Conservation (phyloP, 2,113 vertebrate species). For the Paratilapia polleni region DNA sequence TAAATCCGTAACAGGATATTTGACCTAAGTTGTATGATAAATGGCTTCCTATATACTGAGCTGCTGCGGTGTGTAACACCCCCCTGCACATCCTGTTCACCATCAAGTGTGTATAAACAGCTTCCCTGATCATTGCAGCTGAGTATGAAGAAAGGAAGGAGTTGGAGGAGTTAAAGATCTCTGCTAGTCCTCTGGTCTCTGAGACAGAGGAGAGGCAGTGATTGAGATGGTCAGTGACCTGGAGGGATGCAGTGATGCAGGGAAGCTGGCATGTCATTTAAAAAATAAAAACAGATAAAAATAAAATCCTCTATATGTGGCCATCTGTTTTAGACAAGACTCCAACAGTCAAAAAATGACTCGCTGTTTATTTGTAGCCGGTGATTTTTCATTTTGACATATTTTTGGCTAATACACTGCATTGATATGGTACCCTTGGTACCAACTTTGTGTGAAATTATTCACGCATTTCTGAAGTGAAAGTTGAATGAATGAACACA, state of each 20-base stretch:
- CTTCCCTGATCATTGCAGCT: slow-evolving; percentile 21
- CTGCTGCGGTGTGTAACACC: not conserved
- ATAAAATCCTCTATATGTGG: not conserved
- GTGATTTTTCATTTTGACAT: too few species aligned
- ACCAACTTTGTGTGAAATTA: not conserved
- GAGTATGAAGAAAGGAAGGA: slow-evolving; percentile 37
- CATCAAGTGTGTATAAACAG: slow-evolving; percentile 59
- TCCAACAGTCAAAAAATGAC: not conserved
- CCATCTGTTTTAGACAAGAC: not conserved
- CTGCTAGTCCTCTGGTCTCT: slow-evolving; percentile 12
- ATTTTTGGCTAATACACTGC: not conserved
- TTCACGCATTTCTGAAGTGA: not conserved
- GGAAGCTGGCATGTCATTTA: too few species aligned
- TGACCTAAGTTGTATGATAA: not conserved
- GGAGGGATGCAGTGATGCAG: not conserved
- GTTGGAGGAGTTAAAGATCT: not conserved
- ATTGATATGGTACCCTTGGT: not conserved
- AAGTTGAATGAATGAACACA: not conserved
- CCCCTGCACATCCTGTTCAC: slow-evolving; percentile 55
- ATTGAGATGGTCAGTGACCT: slow-evolving; percentile 5
- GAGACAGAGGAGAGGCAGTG: not conserved
- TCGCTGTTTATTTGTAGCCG: not conserved
- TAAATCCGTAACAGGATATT: not conserved
- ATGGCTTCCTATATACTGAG: not conserved
- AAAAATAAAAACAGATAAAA: not conserved